phyloP scores from a whole-genome alignment of 2,797 vertebrate genomes.

The Trichosurus vulpecula region DNA sequence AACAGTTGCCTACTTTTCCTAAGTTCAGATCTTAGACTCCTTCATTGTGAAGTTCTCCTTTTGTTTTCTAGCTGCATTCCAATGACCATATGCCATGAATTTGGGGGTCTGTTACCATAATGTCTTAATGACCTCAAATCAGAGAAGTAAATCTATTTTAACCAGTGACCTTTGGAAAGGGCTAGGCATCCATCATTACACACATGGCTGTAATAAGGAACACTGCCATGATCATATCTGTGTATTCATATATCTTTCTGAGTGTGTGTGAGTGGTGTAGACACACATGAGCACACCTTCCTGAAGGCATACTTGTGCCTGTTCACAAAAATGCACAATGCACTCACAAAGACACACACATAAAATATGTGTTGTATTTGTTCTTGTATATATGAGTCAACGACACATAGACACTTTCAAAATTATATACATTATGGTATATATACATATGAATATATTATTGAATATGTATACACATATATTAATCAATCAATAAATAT shows the following conservation, averaged over 20 bases:
- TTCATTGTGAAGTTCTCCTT: background rate
- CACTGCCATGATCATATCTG: slow-evolving; percentile 63
- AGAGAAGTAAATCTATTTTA: background rate
- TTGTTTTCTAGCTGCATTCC: background rate
- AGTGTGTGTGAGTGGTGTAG: background rate
- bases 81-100: background rate
- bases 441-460: background rate
- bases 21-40: background rate
- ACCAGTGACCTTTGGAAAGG: background rate
- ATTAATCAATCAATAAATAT: background rate
- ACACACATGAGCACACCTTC: rapidly evolving
- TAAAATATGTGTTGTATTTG: background rate
- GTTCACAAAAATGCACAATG: background rate
- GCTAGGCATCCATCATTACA: background rate
- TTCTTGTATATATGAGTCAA: background rate
- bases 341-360: background rate
- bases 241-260: background rate
- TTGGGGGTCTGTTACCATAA: background rate
- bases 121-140: slow-evolving; percentile 14
- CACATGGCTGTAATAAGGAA: slow-evolving; percentile 26
- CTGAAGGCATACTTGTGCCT: background rate
- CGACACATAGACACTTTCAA: background rate
- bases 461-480: background rate
- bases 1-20: background rate
- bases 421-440: background rate